Evolutionary conservation across 2,113 vertebrate species (phyloP).

Genomic region (Rutilus rutilus): DNA sequence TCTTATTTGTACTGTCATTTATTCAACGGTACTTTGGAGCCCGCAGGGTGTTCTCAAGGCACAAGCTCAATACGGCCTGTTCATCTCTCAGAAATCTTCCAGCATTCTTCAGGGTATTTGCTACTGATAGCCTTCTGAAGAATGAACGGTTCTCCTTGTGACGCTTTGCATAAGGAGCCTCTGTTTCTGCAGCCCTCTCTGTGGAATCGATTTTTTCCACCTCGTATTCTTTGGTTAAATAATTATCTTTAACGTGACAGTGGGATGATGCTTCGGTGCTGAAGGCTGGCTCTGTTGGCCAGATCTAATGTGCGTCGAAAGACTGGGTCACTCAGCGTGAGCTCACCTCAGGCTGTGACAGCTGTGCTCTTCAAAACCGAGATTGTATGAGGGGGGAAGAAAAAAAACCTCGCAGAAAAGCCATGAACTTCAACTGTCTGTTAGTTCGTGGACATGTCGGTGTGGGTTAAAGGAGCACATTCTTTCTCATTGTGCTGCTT

Average conservation of each 20-base stretch:
- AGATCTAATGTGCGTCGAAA: constrained; percentile 30
- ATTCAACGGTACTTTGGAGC: neutral
- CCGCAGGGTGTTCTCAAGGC: neutral
- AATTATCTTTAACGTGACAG: constrained; percentile 62
- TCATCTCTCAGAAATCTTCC: constrained; percentile 22
- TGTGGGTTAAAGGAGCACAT: constrained; percentile 1
- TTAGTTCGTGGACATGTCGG: neutral
- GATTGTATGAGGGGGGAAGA: neutral
- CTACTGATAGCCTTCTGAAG: constrained; percentile 34
- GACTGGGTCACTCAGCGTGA: constrained; percentile 37
- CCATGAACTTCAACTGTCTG: constrained; percentile 1
- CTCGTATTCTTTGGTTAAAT: constrained; percentile 60
- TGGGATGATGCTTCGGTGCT: constrained; percentile 50
- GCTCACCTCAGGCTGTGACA: constrained; percentile 50
- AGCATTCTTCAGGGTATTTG: constrained; percentile 25
- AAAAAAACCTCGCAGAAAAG: neutral
- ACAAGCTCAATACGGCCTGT: neutral
- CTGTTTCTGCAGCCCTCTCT: constrained; percentile 35
- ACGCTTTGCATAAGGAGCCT: constrained; percentile 30
- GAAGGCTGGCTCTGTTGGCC: constrained; percentile 38
- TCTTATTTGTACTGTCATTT: neutral
- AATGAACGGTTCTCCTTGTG: constrained; percentile 30
- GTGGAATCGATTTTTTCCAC: constrained; percentile 53
- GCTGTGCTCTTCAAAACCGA: constrained; percentile 46
- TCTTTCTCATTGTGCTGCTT: constrained; percentile 13